phyloP scores from a whole-genome alignment of 2,113 vertebrate genomes.

The Prunella himalayana region DNA sequence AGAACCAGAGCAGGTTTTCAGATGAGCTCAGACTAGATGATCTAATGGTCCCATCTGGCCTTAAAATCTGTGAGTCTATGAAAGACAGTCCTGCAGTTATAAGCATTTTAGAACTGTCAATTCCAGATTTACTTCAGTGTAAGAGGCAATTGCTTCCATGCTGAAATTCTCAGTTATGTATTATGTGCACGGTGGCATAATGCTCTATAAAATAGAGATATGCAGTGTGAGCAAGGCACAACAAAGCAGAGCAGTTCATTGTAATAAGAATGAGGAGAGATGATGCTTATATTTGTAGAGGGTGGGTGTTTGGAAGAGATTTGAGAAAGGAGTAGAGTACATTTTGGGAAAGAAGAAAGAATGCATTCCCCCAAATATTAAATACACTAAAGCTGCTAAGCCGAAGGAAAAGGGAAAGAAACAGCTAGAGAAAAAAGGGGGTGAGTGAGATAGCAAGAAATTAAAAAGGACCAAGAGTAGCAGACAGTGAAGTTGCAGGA shows the following conservation, averaged over 20 bases:
- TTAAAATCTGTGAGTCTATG: constrained; percentile 69
- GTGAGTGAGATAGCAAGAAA: background rate
- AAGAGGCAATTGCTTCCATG: constrained; percentile 35
- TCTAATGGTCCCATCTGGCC: constrained; percentile 68
- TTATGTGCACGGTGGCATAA: background rate
- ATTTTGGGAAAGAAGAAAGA: background rate
- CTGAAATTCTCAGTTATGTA: background rate
- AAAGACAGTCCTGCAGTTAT: constrained; percentile 63
- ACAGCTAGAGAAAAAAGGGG: background rate
- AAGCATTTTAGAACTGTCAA: constrained; percentile 65
- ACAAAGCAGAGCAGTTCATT: background rate
- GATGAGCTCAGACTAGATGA: constrained; percentile 69
- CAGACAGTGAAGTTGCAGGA: background rate
- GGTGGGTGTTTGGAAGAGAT: background rate
- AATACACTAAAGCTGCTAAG: background rate
- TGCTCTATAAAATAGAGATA: constrained; percentile 16
- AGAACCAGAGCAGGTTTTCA: constrained; percentile 69
- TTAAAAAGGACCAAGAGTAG: background rate
- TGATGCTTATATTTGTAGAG: background rate
- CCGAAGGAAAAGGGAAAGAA: background rate
- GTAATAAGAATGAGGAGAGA: background rate
- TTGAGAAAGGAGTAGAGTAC: background rate
- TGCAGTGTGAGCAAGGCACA: background rate
- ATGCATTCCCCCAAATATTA: background rate
- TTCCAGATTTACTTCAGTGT: constrained; percentile 52